Conservation (phyloP, 2,113 vertebrate species). For the Burhinus oedicnemus region DNA sequence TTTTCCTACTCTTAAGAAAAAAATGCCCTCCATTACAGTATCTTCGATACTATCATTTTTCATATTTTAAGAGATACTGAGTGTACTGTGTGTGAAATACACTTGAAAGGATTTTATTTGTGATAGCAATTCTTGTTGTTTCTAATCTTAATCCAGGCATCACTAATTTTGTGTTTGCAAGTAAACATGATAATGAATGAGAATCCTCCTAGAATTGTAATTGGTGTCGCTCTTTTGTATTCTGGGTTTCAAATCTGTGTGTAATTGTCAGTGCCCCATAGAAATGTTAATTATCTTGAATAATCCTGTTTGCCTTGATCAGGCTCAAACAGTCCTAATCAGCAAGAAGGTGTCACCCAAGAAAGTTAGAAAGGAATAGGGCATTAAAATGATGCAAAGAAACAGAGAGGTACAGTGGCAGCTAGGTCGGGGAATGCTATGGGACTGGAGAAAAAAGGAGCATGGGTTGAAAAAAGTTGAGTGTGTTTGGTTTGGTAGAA, state of each 20-base stretch:
- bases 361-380: not conserved
- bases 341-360: not conserved
- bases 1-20: not conserved
- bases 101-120: constrained; percentile 13
- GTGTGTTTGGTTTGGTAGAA: not conserved
- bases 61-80: not conserved
- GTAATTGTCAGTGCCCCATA: constrained; percentile 48
- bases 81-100: not conserved
- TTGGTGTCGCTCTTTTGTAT: constrained; percentile 35
- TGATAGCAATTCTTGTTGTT: not conserved
- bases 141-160: constrained; percentile 54
- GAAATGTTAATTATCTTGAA: constrained; percentile 63
- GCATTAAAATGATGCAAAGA: not conserved
- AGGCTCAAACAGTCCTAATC: not conserved
- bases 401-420: not conserved
- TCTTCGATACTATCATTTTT: not conserved
- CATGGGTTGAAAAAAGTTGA: not conserved
- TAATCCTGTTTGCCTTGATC: constrained; percentile 52
- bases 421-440: accelerated
- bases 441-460: not conserved
- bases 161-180: constrained; percentile 43
- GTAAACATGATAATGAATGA: constrained; percentile 56
- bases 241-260: constrained; percentile 16
- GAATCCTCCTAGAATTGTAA: constrained; percentile 46
- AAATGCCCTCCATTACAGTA: not conserved